Percentiles rank a stretch among this genome's conserved stretches.
Conservation (phyloP, 1,140 invertebrate species). For the Neelides sp. region DNA sequence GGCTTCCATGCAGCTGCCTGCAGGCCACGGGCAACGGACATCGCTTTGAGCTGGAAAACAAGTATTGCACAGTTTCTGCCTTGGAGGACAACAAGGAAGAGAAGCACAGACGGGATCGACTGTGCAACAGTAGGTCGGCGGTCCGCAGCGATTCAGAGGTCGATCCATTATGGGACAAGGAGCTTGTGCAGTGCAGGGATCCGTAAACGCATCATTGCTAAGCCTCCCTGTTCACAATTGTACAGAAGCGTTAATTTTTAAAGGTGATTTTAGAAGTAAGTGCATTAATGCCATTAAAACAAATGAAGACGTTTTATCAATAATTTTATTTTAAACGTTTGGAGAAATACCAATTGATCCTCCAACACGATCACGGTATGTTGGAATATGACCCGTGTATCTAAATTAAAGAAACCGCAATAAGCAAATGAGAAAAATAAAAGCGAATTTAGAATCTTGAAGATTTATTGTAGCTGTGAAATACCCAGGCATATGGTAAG, state of each 20-base stretch:
- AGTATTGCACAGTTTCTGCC: no score
- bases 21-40: slow-evolving; percentile 1
- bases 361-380: slow-evolving; percentile 17
- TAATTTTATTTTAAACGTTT: no score
- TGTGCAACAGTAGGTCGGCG: not conserved
- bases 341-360: slow-evolving; percentile 25
- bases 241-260: no score
- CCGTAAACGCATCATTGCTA: slow-evolving; percentile 15
- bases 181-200: slow-evolving; percentile 27
- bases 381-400: slow-evolving; percentile 23
- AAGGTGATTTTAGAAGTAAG: no score
- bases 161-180: slow-evolving; percentile 21
- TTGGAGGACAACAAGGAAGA: not conserved
- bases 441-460: not conserved
- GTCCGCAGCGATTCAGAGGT: slow-evolving; percentile 4
- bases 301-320: no score
- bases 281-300: no score
- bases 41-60: not conserved
- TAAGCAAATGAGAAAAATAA: not conserved
- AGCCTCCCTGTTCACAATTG: no score
- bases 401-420: not conserved
- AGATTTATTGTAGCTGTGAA: not conserved
- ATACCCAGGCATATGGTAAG: slow-evolving; percentile 29
- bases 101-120: not conserved
- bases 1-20: slow-evolving; percentile 8